phyloP scores from a whole-genome alignment of 1,140 invertebrate genomes.

The Solenopsis fugax region DNA sequence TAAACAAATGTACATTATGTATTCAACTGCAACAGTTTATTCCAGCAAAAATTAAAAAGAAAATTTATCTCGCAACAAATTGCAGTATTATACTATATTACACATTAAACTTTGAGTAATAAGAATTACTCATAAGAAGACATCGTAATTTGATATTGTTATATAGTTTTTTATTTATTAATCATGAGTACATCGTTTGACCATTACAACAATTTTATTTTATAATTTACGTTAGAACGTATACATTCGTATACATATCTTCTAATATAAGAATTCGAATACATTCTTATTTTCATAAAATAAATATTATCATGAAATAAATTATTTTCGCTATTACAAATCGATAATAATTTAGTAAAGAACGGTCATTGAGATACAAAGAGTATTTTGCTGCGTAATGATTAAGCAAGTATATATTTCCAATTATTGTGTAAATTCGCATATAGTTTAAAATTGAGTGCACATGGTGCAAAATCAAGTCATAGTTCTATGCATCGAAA shows the following conservation, averaged over 20 bases:
- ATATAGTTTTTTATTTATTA: constrained; percentile 8
- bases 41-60: constrained; percentile 10
- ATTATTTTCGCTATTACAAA: not conserved
- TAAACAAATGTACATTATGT: constrained; percentile 18
- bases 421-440: constrained; percentile 7
- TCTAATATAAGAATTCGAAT: no score
- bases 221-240: no score
- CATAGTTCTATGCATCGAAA: not conserved
- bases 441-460: not conserved
- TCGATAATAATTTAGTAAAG: not conserved
- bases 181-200: not conserved
- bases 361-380: not conserved
- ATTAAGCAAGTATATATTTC: constrained; percentile 27
- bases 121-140: constrained; percentile 10
- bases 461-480: not conserved
- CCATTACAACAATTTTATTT: not conserved
- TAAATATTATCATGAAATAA: not conserved
- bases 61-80: constrained; percentile 21
- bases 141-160: not conserved
- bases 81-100: not conserved
- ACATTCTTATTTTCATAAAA: not conserved
- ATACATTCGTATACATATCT: no score
- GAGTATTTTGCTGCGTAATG: not conserved
- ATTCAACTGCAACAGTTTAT: constrained; percentile 31
- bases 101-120: not conserved